Base-by-base conservation (phyloP, 2,888 invertebrate genomes). In the Apamea crenata region DNA sequence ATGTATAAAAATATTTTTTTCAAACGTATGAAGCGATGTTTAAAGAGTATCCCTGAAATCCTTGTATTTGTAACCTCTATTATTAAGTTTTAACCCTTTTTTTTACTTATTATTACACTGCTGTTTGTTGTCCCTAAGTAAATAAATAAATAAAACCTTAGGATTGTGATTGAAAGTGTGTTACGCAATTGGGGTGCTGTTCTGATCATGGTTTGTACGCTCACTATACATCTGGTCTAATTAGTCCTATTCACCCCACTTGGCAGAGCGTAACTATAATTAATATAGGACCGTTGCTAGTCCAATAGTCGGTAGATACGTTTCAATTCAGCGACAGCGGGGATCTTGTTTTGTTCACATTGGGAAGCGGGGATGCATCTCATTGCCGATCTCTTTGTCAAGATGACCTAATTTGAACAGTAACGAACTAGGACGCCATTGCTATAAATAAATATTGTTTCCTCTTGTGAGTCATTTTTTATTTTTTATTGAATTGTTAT, bases 381-480 rank as follows among this genome's bases (percentile, higher is more conserved):
- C 91, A 92, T 92, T 93, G 91, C 87, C 90, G 85, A 92, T 92
- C 91, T 91, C 90, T 92, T 92, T 93, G 90, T 88, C 90, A 85
- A 89, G 87, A 89, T 92, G 94, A 94, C 94, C 94, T 85, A 92
- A 92, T 94, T 94, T 92, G 82, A 80, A 78, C 73, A 71, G 66
- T 81, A 78, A 68, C 78, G 80, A 94, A 94, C 82, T 94, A 90
- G 94, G 93, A 88, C 93, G 88, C 89, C 86, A 89, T 77, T 67
- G 63, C 44, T 75, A 80, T 63, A 74, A 68, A 78, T 70, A 74
- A 82, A 79, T 83, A 77, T 86, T 71, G 70, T 72, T 80, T 72
- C 56, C 53, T 66, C 53, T 44, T 66, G 67, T 8, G 32, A 32
- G 50, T 70, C 63, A 50, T 67, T 73, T 65, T 40, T n/a, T n/a